A percentile compares a stretch with the other conserved stretches of the same genome.
Conservation (phyloP, 2,113 vertebrate species). For the Synodontis membranacea region DNA sequence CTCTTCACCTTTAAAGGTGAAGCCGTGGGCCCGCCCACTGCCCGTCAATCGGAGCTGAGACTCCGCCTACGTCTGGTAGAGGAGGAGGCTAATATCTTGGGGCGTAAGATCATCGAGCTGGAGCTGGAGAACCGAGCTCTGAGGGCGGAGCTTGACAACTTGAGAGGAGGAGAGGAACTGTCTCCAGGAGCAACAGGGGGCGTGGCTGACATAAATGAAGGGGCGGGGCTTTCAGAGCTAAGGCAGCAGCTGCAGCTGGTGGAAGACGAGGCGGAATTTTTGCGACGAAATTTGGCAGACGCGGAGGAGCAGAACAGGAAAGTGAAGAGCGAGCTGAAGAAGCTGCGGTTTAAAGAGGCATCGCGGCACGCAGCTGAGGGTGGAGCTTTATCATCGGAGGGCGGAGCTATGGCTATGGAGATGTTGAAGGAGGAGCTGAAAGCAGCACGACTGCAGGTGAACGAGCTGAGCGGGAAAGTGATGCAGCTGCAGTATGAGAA, state of each 20-base stretch:
- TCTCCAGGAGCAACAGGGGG: slow-evolving; percentile 70
- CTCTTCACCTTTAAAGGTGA: slow-evolving; percentile 92
- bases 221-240: slow-evolving; percentile 87
- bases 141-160: slow-evolving; percentile 91
- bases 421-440: slow-evolving; percentile 93
- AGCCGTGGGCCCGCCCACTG: slow-evolving; percentile 91
- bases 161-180: slow-evolving; percentile 72
- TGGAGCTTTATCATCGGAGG: slow-evolving; percentile 73
- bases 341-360: slow-evolving; percentile 88
- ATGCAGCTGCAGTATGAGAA: slow-evolving; percentile 99
- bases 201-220: slow-evolving; percentile 76
- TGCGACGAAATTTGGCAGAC: slow-evolving; percentile 89
- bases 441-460: slow-evolving; percentile 90
- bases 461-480: slow-evolving; percentile 95
- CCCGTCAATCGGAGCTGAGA: slow-evolving; percentile 92
- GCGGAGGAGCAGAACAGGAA: slow-evolving; percentile 93
- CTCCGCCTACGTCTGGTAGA: slow-evolving; percentile 91
- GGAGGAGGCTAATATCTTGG: slow-evolving; percentile 96
- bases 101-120: slow-evolving; percentile 93
- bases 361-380: slow-evolving; percentile 73
- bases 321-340: slow-evolving; percentile 88
- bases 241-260: slow-evolving; percentile 94
- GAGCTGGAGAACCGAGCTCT: slow-evolving; percentile 95
- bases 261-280: slow-evolving; percentile 93
- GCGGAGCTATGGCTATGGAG: slow-evolving; percentile 65